A percentile compares a stretch with the other conserved stretches of the same genome.
Evolutionary conservation across 2,797 vertebrate species (phyloP).

Genomic region (Trachops cirrhosus): DNA sequence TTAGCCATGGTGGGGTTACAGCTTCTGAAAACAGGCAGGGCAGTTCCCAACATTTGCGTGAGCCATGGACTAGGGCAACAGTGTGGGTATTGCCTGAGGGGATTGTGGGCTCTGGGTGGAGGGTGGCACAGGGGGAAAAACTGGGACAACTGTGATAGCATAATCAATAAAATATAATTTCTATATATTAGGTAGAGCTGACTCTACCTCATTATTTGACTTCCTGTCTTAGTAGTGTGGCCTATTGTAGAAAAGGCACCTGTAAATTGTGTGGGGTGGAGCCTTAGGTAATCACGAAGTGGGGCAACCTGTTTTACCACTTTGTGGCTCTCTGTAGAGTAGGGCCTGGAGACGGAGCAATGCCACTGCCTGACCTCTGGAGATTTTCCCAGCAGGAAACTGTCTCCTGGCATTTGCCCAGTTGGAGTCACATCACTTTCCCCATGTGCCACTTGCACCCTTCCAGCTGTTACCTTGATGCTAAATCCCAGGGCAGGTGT

Average conservation of each 20-base stretch:
- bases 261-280: neutral
- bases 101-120: neutral
- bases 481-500: neutral
- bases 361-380: neutral
- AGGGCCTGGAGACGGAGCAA: neutral
- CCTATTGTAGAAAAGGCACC: neutral
- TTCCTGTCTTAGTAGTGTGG: neutral
- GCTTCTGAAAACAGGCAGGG: too few relatives aligned
- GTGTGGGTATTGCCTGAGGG: too few relatives aligned
- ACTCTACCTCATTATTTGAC: neutral
- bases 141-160: neutral
- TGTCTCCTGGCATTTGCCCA: neutral
- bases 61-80: too few relatives aligned
- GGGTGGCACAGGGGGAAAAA: neutral
- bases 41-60: too few relatives aligned
- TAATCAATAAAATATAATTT: neutral
- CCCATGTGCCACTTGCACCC: neutral
- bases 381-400: neutral
- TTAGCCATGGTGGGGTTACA: too few relatives aligned
- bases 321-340: neutral
- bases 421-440: neutral
- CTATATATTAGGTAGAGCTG: neutral
- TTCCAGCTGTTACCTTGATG: neutral
- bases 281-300: neutral
- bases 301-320: neutral